Conservation (phyloP, 2,113 vertebrate species). For the Pseudorhombus dupliciocellatus region DNA sequence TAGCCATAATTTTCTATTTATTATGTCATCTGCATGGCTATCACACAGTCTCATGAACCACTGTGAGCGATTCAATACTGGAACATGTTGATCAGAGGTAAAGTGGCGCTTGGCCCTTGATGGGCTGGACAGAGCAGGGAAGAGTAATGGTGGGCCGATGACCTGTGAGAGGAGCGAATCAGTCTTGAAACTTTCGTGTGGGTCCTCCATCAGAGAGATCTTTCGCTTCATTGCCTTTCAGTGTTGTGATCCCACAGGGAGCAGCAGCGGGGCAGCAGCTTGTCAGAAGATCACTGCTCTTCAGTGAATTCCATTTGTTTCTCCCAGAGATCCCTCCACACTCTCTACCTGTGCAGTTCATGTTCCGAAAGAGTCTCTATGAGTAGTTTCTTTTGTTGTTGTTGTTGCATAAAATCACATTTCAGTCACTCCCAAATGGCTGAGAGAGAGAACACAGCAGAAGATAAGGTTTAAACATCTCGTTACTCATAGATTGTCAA, state of each 20-base stretch:
- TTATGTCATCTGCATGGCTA: not conserved
- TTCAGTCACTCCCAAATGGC: not conserved
- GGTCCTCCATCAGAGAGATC: constrained; percentile 40
- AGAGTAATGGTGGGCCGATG: not conserved
- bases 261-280: not conserved
- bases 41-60: not conserved
- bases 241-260: not conserved
- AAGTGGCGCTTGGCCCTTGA: too few species aligned
- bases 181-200: constrained; percentile 15
- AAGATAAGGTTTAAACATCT: not conserved
- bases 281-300: not conserved
- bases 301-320: not conserved
- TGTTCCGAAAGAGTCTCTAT: not conserved
- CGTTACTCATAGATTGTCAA: constrained; percentile 13
- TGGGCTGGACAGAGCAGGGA: too few species aligned
- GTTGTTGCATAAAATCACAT: not conserved
- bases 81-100: too few species aligned
- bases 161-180: constrained; percentile 14
- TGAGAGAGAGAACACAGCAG: not conserved
- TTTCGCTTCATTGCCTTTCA: constrained; percentile 39
- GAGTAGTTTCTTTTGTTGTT: too few species aligned
- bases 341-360: not conserved
- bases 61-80: too few species aligned
- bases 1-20: too few species aligned
- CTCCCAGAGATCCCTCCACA: not conserved